A percentile compares a stretch with the other conserved stretches of the same genome.
Conservation (phyloP, 2,113 vertebrate species). For the Gobio gobio region DNA sequence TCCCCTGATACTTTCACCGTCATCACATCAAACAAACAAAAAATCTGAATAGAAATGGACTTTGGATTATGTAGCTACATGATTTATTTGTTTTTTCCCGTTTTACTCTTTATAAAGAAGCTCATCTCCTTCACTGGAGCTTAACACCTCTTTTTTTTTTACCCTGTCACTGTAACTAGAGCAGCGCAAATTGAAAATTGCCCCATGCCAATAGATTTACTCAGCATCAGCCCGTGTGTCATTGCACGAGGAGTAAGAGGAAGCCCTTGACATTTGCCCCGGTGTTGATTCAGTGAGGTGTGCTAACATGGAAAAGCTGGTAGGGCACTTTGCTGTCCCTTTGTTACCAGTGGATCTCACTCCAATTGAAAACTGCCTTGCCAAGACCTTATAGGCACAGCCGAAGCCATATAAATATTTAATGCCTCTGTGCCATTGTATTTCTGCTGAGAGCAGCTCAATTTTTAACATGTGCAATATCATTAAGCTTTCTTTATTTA, state of each 20-base stretch:
- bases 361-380: conserved; percentile 70
- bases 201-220: conserved; percentile 24
- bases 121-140: neutral
- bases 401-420: conserved; percentile 84
- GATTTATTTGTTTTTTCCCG: neutral
- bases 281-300: conserved; percentile 35
- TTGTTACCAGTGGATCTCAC: conserved; percentile 61
- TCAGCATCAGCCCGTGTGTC: conserved; percentile 11
- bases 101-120: neutral
- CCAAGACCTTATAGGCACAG: conserved; percentile 61
- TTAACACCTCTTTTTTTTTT: conserved; percentile 10
- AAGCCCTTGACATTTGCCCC: conserved; percentile 43
- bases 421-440: conserved; percentile 82
- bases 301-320: conserved; percentile 9
- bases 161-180: conserved; percentile 7
- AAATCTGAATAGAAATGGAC: conserved; percentile 4
- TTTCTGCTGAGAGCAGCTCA: conserved; percentile 81
- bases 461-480: conserved; percentile 80
- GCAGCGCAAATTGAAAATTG: conserved; percentile 34
- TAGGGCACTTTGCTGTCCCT: conserved; percentile 29
- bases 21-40: neutral
- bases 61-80: conserved; percentile 1
- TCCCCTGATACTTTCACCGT: no score
- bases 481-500: conserved; percentile 84
- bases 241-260: conserved; percentile 6